Evolutionary conservation across 2,888 invertebrate genomes (phyloP), one percentile per base, ranked within the genome.

Genomic region (Abrostola tripartita): DNA sequence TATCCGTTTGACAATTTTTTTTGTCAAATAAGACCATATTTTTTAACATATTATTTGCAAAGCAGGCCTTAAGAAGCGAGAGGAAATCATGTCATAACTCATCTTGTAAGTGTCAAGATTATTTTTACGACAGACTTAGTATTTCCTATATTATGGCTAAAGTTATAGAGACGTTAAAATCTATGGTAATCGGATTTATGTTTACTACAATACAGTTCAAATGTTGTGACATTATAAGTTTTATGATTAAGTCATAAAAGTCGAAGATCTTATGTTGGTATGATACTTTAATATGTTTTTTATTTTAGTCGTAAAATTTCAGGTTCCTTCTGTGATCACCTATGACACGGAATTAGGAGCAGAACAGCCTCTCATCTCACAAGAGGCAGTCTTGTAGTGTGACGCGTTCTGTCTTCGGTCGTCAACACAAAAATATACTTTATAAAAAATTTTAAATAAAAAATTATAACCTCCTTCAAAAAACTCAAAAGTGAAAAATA

Each of bases 211-310:
- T 58, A 65, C 37, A 59, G 52, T 62, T 68, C 54, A 79, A 66
- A 71, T 62, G 37, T 71, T 76, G 54, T 53, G 61, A 71, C 59
- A 42, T 37, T 54, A 56, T 61, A 61, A 53, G 37, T 73, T 75
- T 79, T 76, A 77, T 65, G 71, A 61, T 60, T 64, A 37, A 67
- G 61, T 64, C 65, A 74, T 74, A 75, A 77, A 79, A 71, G 11
- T 42, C 42, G 14, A 53, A 61, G 52, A 55, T 65, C 24, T 24
- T 70, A 54, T 65, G 37, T 12, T 37, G 24, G 44, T 8, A 56
- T 37, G 41, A 42, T 47, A 55, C 41, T 51, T 64, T 69, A 65
- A 73, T 53, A 54, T 54, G 57, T 71, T 71, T 71, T 71, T 71
- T 73, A 63, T 71, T 68, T 58, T 41, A 54, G 44, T 60, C 68